phyloP scores from a whole-genome alignment of 2,113 vertebrate genomes.

The Sinocyclocheilus rhinocerous region DNA sequence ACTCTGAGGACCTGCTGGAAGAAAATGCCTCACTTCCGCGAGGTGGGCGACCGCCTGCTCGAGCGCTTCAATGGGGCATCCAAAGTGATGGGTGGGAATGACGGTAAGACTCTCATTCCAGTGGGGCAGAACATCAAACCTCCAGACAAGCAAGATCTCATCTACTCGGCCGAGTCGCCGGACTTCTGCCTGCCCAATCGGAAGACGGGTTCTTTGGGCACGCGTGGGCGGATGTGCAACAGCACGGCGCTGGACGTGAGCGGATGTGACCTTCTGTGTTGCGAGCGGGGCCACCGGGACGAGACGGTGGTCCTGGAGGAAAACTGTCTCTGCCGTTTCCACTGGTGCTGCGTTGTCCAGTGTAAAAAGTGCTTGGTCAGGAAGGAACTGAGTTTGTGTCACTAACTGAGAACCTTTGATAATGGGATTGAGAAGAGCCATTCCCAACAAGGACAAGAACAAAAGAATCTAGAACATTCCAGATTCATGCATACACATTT shows the following conservation, averaged over 20 bases:
- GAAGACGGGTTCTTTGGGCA: slow-evolving; percentile 92
- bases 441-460: background rate
- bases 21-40: slow-evolving; percentile 95
- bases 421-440: background rate
- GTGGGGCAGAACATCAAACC: slow-evolving; percentile 93
- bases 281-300: slow-evolving; percentile 87
- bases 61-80: slow-evolving; percentile 95
- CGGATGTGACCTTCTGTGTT: slow-evolving; percentile 94
- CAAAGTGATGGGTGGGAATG: slow-evolving; percentile 96
- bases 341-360: slow-evolving; percentile 98
- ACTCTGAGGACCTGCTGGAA: slow-evolving; percentile 95
- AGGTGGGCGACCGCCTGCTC: slow-evolving; percentile 90
- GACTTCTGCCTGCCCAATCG: slow-evolving; percentile 95
- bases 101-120: slow-evolving; percentile 91
- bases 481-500: slow-evolving; percentile 28
- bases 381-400: slow-evolving; percentile 92
- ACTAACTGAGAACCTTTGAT: slow-evolving; percentile 67
- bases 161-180: slow-evolving; percentile 93
- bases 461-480: slow-evolving; percentile 28
- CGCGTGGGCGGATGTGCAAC: slow-evolving; percentile 90
- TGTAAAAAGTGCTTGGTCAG: slow-evolving; percentile 92
- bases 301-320: slow-evolving; percentile 92
- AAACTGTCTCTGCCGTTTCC: slow-evolving; percentile 96
- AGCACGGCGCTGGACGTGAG: slow-evolving; percentile 94
- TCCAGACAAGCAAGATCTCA: slow-evolving; percentile 89